phyloP scores from a whole-genome alignment of 2,113 vertebrate genomes.

The Micronisus gabar region DNA sequence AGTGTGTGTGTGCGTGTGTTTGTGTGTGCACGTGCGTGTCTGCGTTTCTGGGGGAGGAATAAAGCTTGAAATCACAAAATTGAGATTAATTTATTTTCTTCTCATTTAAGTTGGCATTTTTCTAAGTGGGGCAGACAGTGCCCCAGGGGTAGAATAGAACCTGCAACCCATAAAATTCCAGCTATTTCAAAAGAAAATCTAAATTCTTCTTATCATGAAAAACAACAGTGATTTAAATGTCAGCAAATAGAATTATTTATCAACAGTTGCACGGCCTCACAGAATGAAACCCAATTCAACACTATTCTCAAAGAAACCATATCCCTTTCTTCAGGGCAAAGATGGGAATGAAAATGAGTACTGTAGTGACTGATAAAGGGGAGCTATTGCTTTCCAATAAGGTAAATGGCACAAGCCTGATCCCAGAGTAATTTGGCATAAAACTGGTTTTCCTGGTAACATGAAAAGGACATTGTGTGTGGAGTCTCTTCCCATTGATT shows the following conservation, averaged over 20 bases:
- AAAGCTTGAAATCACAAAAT: not conserved
- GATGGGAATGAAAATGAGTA: slow-evolving; percentile 53
- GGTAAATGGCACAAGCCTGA: slow-evolving; percentile 34
- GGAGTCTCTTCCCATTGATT: slow-evolving; percentile 19
- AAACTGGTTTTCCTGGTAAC: slow-evolving; percentile 3
- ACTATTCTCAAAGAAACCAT: not conserved
- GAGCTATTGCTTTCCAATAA: slow-evolving; percentile 49
- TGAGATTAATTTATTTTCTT: not conserved
- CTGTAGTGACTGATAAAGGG: slow-evolving; percentile 49
- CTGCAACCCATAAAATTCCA: not conserved
- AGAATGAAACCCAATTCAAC: slow-evolving; percentile 6
- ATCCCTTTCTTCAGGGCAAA: slow-evolving; percentile 12
- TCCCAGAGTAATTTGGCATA: slow-evolving; percentile 38
- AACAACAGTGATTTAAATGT: slow-evolving; percentile 3
- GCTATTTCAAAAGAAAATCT: not conserved
- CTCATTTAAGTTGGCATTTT: not conserved
- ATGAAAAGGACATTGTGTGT: not conserved
- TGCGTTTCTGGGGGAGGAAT: not conserved
- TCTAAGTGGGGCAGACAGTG: not conserved
- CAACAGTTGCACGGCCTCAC: not conserved
- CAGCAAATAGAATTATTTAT: slow-evolving; percentile 20
- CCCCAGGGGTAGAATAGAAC: not conserved
- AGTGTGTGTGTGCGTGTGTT: not conserved
- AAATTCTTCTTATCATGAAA: not conserved
- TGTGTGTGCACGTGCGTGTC: not conserved